These are phyloP conservation scores for Pseudorhiza aurosa DNA, from an alignment of 30 jellyfish, hydroid and myxozoan genomes.

Conservation along the genomic window DNA sequence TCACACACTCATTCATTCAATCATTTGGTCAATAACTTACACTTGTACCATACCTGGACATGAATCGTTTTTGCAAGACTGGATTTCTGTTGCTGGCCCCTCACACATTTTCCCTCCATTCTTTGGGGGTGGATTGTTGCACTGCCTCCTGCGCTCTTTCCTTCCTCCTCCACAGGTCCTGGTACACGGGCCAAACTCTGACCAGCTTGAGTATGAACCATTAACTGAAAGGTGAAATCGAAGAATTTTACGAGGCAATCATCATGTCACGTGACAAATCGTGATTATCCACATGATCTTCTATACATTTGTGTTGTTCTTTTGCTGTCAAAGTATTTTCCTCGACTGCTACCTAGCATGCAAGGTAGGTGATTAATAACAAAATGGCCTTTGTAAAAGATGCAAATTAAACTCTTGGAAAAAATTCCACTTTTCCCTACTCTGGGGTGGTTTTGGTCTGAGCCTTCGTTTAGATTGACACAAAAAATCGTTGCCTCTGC, in stretches of 20 bases:
- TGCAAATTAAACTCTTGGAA: too few species aligned
- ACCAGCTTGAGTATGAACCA: conserved; percentile 24
- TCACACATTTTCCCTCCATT: conserved; percentile 1
- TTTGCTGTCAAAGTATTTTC: too few species aligned
- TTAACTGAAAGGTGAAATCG: neutral
- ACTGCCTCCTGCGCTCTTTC: neutral
- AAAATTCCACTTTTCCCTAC: too few species aligned
- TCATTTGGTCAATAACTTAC: too few species aligned
- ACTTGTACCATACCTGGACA: conserved; percentile 26
- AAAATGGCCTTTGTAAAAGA: too few species aligned
- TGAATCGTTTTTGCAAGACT: neutral
- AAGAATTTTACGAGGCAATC: neutral
- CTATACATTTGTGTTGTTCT: too few species aligned
- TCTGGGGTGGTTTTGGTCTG: too few species aligned
- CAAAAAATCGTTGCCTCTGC: too few species aligned
- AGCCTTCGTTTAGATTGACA: too few species aligned
- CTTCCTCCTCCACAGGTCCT: conserved; percentile 25
- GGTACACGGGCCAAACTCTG: conserved; percentile 5
- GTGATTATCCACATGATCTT: neutral
- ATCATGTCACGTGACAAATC: neutral
- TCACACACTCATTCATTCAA: neutral
- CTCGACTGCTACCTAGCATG: too few species aligned
- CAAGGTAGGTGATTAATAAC: too few species aligned
- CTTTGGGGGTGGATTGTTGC: conserved; percentile 13
- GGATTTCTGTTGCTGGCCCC: conserved; percentile 7